Conservation (phyloP, 2,888 invertebrate species). For the Rambutsinella grinnellia region DNA sequence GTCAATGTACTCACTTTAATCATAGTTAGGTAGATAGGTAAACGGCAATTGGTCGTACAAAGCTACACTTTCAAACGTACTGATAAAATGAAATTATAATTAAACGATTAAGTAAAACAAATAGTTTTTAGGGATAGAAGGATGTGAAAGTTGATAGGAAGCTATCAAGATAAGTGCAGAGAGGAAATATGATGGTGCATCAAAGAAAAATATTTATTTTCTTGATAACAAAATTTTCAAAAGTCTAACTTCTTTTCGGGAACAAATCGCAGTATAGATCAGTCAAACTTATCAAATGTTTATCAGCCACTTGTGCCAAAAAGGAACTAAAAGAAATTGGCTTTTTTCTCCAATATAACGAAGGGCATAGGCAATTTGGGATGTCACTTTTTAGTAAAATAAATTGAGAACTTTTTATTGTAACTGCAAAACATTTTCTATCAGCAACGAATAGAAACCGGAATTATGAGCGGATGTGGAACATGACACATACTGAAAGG, state of each 20-base stretch:
- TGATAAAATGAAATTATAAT: no score
- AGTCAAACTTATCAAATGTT: not conserved
- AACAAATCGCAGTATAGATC: not conserved
- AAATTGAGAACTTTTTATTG: not conserved
- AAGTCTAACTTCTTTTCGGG: not conserved
- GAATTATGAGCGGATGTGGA: not conserved
- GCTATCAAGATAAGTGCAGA: not conserved
- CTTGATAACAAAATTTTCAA: no score
- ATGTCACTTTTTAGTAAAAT: constrained; percentile 14
- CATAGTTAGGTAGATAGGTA: no score
- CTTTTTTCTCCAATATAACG: no score
- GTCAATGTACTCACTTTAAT: no score
- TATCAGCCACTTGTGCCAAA: constrained; percentile 21
- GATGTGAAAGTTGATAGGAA: not conserved
- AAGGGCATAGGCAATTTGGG: no score
- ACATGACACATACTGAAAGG: not conserved
- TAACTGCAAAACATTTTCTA: not conserved
- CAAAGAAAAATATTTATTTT: no score
- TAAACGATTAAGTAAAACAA: no score
- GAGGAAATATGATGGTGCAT: not conserved
- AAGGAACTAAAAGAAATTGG: no score
- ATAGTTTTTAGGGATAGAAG: not conserved
- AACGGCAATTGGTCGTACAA: no score
- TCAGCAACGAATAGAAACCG: not conserved
- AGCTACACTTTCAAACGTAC: no score